phyloP scores from a whole-genome alignment of 2,888 invertebrate species.

The Ochlodes sylvanus region DNA sequence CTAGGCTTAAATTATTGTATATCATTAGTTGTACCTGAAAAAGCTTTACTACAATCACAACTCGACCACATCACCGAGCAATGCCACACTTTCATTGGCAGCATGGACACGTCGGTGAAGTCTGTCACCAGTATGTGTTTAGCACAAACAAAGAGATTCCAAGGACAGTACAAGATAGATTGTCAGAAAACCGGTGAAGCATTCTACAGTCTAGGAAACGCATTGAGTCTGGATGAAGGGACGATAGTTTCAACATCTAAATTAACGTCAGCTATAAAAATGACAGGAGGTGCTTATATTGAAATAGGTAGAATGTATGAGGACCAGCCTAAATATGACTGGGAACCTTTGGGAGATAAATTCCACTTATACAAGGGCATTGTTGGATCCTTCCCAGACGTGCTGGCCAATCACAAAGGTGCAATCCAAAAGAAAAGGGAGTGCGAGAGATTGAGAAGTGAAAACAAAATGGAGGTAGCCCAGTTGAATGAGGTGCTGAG shows the following conservation, averaged over 20 bases:
- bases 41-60: constrained; percentile 89
- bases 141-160: constrained; percentile 95
- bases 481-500: constrained; percentile 92
- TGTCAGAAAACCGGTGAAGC: constrained; percentile 95
- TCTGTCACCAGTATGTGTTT: constrained; percentile 91
- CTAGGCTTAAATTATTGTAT: constrained; percentile 96
- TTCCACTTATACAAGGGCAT: constrained; percentile 98
- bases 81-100: constrained; percentile 92
- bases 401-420: constrained; percentile 94
- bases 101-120: constrained; percentile 95
- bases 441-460: constrained; percentile 91
- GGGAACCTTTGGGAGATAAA: constrained; percentile 95
- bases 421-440: constrained; percentile 95
- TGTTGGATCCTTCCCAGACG: constrained; percentile 95
- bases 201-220: constrained; percentile 92
- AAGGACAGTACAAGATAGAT: constrained; percentile 94
- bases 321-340: constrained; percentile 95
- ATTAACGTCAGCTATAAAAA: constrained; percentile 92
- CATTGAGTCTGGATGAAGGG: constrained; percentile 92
- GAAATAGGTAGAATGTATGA: constrained; percentile 95
- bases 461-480: constrained; percentile 92
- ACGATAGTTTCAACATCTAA: constrained; percentile 86
- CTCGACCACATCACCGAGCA: constrained; percentile 94
- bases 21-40: constrained; percentile 93
- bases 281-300: constrained; percentile 95